Conservation (phyloP, 2,113 vertebrate species). For the Eulemur macaco region DNA sequence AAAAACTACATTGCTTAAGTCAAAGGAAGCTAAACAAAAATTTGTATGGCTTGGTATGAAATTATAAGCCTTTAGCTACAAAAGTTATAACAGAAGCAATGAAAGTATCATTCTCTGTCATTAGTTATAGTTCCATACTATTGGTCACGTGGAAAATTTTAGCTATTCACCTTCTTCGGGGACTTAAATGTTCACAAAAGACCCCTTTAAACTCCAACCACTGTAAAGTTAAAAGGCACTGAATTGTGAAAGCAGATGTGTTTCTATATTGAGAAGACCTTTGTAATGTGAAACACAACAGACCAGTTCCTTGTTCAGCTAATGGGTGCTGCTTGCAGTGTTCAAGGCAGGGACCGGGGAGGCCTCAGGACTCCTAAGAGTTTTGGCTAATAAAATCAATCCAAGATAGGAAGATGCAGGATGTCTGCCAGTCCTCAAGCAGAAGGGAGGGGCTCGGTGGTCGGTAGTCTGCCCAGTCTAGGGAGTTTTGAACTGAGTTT, state of each 20-base stretch:
- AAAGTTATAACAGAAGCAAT: background rate
- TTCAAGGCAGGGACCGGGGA: background rate
- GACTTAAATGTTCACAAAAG: conserved; percentile 38
- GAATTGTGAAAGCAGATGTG: background rate
- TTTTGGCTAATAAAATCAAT: background rate
- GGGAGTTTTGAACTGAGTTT: background rate
- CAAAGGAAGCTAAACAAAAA: conserved; percentile 12
- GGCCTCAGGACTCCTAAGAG: background rate
- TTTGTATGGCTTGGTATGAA: background rate
- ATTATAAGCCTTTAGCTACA: background rate
- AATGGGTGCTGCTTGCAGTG: background rate
- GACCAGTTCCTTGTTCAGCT: background rate
- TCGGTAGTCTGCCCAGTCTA: background rate
- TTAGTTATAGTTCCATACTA: background rate
- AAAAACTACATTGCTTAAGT: background rate
- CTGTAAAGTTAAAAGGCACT: conserved; percentile 2
- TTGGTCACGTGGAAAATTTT: background rate
- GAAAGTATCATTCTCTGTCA: background rate
- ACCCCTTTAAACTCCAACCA: background rate
- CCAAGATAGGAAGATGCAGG: background rate
- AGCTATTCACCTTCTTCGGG: background rate
- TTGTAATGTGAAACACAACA: conserved; percentile 1
- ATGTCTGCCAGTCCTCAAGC: background rate
- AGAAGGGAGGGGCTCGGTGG: background rate
- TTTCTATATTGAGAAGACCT: conserved; percentile 33